Evolutionary conservation across 2,888 invertebrate species (phyloP), one percentile per base, ranked within the genome.

Genomic region (Caenorhabditis sp.): DNA sequence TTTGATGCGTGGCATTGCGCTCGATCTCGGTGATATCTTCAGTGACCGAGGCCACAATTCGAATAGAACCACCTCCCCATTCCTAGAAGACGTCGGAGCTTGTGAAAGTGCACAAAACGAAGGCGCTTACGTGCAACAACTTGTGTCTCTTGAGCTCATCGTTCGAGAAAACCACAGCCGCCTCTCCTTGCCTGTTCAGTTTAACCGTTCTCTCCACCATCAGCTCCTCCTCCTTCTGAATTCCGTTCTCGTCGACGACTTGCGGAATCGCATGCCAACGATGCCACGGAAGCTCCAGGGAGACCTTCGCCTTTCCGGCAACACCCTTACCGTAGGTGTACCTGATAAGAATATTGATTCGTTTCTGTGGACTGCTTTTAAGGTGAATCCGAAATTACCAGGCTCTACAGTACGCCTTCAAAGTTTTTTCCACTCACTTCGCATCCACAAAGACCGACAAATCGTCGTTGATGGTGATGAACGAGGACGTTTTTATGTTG

Each of bases 31-130:
- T 96, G 81, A 95, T 92, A 63, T 93, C 93, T 91, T 98, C 97
- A 89, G 95, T 95, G 2, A 97, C 93, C 6, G 94, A 93, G 0
- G 95, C 96, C 88, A 95, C 93, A 52, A 96, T 92, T 32, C 94
- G 92, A 48, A 96, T 93, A 2, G 59, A 61, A 11, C 75, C 75
- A 24, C 75, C 75, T 48, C 75, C 75, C 66, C 68, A 75, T 48
- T 75, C 75, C 58, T 59, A 32, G 5, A 59, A 70, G n/a, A n/a
- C n/a, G n/a, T n/a, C n/a, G n/a, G n/a, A n/a, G n/a, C n/a, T n/a
- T n/a, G n/a, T n/a, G n/a, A n/a, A n/a, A 11, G 13, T 27, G 7
- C 2, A 53, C 9, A 15, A 1, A 17, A 22, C 2, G 30, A 17
- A 22, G 8, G 32, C 8, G 45, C 63, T 43, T 15, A 73, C 72